Evolutionary conservation across 2,888 invertebrate genomes (phyloP), one percentile per base, ranked within the genome.

Genomic region (Elaeidobius kamerunicus): DNA sequence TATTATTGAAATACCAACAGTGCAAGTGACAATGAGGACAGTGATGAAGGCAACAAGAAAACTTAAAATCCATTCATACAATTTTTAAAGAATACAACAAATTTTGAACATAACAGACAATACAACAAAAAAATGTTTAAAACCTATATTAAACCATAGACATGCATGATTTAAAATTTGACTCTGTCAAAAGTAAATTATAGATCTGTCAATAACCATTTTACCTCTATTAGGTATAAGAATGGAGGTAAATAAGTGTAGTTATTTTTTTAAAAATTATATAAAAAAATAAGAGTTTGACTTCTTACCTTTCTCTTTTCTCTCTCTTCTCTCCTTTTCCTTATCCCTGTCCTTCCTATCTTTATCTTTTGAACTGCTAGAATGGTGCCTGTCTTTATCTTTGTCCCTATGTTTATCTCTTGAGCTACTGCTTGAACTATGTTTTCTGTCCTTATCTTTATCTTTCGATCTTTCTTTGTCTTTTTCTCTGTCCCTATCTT

Each of bases 321-420:
- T 42, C 12, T 45, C 52, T 55, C 64, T 66, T 32, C 63, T 64
- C 40, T 67, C 63, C 51, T 75, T 69, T 16, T 76, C 72, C 45
- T 55, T 49, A 28, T 52, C 46, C 18, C 41, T 46, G 28, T 46
- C 47, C 43, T 71, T 81, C 72, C 77, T 80, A 62, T 82, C 79
- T 64, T 78, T 83, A 48, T 81, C 81, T 67, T 79, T 82, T 42
- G 75, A 47, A 63, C 62, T 67, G 55, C 68, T 69, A 56, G 67
- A 65, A 60, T 66, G 64, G 54, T 68, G 69, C 53, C 64, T 66
- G 32, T 68, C 38, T 30, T 38, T 44, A 15, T 44, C 65, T 40
- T 59, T 62, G 39, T 63, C 62, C 19, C 57, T 50, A 63, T 72
- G 70, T 60, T 68, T 72, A 57, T 75, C 75, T 58, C 73, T 77